Percentiles rank a stretch among this genome's conserved stretches.
Evolutionary conservation across 2,888 invertebrate genomes (phyloP).

Genomic region (Steinernema carpocapsae): DNA sequence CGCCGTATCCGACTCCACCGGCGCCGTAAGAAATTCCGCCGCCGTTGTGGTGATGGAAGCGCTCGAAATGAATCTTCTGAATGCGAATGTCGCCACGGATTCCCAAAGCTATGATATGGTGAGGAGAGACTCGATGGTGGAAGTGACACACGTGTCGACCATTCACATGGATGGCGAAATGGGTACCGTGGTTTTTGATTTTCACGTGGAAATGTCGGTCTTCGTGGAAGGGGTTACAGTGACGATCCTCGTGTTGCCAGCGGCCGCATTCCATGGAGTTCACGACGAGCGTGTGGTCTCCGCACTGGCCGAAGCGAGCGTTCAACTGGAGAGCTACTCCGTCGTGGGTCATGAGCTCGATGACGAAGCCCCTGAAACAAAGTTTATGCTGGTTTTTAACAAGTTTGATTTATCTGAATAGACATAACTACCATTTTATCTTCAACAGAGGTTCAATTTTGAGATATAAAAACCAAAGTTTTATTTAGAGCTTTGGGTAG

Average conservation of each 20-base stretch:
- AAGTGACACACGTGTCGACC: conserved; percentile 29
- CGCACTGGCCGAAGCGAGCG: conserved; percentile 21
- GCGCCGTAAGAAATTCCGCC: conserved; percentile 20
- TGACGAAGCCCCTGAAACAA: conserved; percentile 6
- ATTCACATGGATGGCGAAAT: conserved; percentile 34
- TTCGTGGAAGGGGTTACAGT: conserved; percentile 5
- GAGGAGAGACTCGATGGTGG: conserved; percentile 15
- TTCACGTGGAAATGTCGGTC: conserved; percentile 30
- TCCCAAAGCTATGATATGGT: conserved; percentile 15
- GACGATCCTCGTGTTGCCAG: conserved; percentile 24
- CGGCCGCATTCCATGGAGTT: conserved; percentile 35
- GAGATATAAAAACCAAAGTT: not conserved
- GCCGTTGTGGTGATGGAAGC: conserved; percentile 35
- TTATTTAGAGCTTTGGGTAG: too few species aligned
- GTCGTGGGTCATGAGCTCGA: conserved; percentile 18
- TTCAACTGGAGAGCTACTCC: conserved; percentile 30
- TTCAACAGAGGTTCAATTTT: not conserved
- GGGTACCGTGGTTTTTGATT: conserved; percentile 29
- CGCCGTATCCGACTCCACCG: conserved; percentile 4
- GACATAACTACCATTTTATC: too few species aligned
- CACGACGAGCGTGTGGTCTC: conserved; percentile 27
- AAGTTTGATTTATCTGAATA: not conserved
- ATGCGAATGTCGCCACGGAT: conserved; percentile 24
- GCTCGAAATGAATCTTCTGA: conserved; percentile 30
- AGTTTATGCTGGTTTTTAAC: not conserved